Conservation (phyloP, 2,888 invertebrate genomes). For the Campopleginae sp. region DNA sequence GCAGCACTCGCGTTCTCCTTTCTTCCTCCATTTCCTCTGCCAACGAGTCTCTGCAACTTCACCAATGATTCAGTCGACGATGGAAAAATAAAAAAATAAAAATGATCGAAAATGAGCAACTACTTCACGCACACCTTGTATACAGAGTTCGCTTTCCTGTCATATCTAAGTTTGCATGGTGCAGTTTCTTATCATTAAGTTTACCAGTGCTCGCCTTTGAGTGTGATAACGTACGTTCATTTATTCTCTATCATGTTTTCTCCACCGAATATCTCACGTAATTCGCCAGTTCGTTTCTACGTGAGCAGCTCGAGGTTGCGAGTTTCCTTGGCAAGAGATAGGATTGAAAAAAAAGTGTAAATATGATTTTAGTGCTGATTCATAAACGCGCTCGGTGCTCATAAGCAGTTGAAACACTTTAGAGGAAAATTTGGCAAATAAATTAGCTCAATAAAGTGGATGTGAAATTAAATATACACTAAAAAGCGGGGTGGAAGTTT, state of each 20-base stretch:
- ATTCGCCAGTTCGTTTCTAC: background rate
- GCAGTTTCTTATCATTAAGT: constrained; percentile 1
- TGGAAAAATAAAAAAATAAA: too few relatives aligned
- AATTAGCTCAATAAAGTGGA: background rate
- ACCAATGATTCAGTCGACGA: background rate
- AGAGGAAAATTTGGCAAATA: background rate
- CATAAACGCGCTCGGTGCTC: background rate
- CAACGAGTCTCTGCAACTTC: too few relatives aligned
- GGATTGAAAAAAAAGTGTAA: background rate
- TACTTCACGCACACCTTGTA: background rate
- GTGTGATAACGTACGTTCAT: constrained; percentile 6
- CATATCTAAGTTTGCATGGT: background rate
- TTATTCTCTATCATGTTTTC: constrained; percentile 10
- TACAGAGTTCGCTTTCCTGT: background rate
- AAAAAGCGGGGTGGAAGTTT: background rate
- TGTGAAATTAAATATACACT: background rate
- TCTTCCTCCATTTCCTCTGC: too few relatives aligned
- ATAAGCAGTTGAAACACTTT: background rate
- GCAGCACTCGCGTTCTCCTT: too few relatives aligned
- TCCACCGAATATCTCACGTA: background rate
- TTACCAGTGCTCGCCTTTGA: background rate
- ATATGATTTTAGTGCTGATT: background rate
- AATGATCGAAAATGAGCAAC: background rate
- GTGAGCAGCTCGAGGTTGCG: background rate
- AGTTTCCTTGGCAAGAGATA: background rate